Conservation (phyloP, 1,140 invertebrate genomes). For the Drosophila albomicans region DNA sequence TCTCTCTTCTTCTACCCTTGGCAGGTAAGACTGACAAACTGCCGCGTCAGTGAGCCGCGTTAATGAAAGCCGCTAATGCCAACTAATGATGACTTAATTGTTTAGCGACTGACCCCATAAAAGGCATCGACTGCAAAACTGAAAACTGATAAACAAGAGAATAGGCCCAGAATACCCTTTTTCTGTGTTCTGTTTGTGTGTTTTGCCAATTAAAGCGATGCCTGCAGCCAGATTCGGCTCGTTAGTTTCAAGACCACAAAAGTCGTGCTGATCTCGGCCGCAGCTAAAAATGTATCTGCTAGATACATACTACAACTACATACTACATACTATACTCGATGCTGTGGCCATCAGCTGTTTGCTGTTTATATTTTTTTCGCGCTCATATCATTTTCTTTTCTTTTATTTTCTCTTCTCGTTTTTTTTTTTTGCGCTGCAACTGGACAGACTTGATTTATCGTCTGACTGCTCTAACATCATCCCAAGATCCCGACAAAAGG, state of each 20-base stretch:
- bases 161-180: slow-evolving; percentile 44
- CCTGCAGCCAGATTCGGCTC: slow-evolving; percentile 38
- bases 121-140: slow-evolving; percentile 49
- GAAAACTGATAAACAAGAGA: neutral
- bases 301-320: slow-evolving; percentile 44
- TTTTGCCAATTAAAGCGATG: slow-evolving; percentile 49
- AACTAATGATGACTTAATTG: slow-evolving; percentile 76
- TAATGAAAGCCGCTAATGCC: slow-evolving; percentile 69
- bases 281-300: slow-evolving; percentile 53
- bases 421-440: slow-evolving; percentile 38
- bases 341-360: slow-evolving; percentile 65
- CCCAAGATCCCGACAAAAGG: neutral
- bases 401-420: slow-evolving; percentile 49
- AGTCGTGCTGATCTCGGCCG: slow-evolving; percentile 45
- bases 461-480: slow-evolving; percentile 29
- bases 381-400: slow-evolving; percentile 59
- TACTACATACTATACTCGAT: slow-evolving; percentile 6
- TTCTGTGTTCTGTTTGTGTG: neutral
- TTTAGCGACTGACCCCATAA: slow-evolving; percentile 41
- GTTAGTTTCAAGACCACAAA: slow-evolving; percentile 62
- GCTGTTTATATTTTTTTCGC: slow-evolving; percentile 69
- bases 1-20: slow-evolving; percentile 7
- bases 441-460: slow-evolving; percentile 76
- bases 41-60: slow-evolving; percentile 52
- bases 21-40: slow-evolving; percentile 50